Evolutionary conservation across 2,113 vertebrate genomes (phyloP), one percentile per base, ranked within the genome.

Genomic region (Dinomys branickii): DNA sequence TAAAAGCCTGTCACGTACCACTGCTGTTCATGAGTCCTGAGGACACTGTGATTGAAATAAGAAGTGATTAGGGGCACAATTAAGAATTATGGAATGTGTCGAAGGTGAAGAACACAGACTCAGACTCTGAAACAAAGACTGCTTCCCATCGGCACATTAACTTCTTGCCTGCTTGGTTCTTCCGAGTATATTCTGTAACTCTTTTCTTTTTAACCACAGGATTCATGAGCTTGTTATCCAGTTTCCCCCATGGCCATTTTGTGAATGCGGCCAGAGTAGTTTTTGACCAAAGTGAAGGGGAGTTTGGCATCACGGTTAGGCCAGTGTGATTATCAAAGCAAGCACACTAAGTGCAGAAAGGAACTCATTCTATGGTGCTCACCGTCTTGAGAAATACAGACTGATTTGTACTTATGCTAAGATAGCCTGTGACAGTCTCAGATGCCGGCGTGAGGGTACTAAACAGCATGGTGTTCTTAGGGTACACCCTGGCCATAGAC

Each of bases 1-100:
- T 80, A 93, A 98, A 98, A 97, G 90, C 91, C 91, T 97, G 88
- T 96, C 96, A 90, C 52, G 11, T 47, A 94, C 93, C 14, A 88
- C 67, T 94, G 91, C 50, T 95, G 63, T 88, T 89, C 41, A 90
- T n/a, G 85, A 97, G 84, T 96, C 83, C 71, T 71, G 30, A 35
- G 24, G 61, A 97, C n/a, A 1, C 20, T 28, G 47, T 86, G 88
- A 96, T 91, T 89, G 77, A 95, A 98, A 97, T 58, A 58, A 78
- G 78, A 58, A 90, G 2, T 95, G 14, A 94, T 24, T 56, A 7
- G 82, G 1, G 0, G 69, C 33, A 94, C 96, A 84, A 97, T 82
- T 56, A 94, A 80, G 56, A 96, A 90, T 92, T 97, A 90, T 63
- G 58, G 52, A 69, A 52, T 24, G 61, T 73, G 47, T 20, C 28